Evolutionary conservation across 2,797 vertebrate genomes (phyloP).

Genomic region (Centroberyx gerrardi): DNA sequence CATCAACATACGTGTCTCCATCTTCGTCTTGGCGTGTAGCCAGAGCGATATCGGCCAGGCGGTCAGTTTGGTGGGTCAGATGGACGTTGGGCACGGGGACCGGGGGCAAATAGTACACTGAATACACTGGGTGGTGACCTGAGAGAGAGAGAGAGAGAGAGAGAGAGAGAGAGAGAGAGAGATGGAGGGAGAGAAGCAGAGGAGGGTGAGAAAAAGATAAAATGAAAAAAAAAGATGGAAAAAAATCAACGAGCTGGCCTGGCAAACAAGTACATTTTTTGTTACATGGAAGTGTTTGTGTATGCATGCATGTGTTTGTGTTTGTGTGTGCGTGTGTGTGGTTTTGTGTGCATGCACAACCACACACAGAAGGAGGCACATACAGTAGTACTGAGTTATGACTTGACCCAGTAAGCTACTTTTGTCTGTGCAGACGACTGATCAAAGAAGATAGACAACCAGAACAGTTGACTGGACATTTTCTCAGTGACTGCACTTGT

Average conservation of each 20-base stretch:
- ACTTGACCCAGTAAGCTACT: constrained; percentile 52
- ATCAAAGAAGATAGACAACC: constrained; percentile 5
- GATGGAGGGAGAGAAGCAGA: background rate
- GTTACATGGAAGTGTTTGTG: constrained; percentile 11
- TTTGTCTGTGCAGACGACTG: constrained; percentile 12
- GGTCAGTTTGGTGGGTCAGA: constrained; percentile 39
- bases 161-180: background rate
- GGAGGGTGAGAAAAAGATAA: too few species aligned
- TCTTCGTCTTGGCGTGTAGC: constrained; percentile 82
- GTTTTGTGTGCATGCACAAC: background rate
- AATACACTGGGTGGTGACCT: constrained; percentile 46
- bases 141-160: background rate
- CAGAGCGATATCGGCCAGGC: constrained; percentile 51
- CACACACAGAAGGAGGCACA: background rate
- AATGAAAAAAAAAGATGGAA: background rate
- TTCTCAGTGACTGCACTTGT: constrained; percentile 43
- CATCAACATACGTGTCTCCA: constrained; percentile 82
- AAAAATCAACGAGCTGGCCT: background rate
- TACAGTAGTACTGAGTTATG: constrained; percentile 5
- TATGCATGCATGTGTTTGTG: background rate
- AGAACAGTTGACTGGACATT: constrained; percentile 61
- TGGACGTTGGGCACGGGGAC: constrained; percentile 31
- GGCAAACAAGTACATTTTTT: background rate
- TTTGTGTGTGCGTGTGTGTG: constrained; percentile 1
- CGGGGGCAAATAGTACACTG: constrained; percentile 31